Conservation (phyloP, 2,797 vertebrate species). For the Siniperca scherzeri region DNA sequence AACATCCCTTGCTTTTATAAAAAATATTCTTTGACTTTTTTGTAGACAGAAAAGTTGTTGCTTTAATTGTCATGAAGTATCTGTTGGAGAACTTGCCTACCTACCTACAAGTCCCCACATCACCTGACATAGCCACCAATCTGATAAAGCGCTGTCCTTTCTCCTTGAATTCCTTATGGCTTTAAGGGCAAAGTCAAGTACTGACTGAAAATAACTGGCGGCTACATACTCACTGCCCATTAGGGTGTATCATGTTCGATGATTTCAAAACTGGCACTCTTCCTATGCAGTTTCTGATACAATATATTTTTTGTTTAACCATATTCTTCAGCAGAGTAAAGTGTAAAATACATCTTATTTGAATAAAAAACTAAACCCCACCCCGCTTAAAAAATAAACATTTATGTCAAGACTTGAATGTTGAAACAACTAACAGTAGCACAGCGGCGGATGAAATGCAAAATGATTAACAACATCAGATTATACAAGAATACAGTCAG, state of each 20-base stretch:
- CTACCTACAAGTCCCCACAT: slow-evolving; percentile 16
- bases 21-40: slow-evolving; percentile 29
- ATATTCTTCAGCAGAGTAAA: slow-evolving; percentile 39
- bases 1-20: slow-evolving; percentile 26
- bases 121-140: slow-evolving; percentile 23
- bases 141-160: slow-evolving; percentile 47
- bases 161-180: slow-evolving; percentile 64
- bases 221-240: slow-evolving; percentile 71
- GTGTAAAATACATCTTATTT: slow-evolving; percentile 62
- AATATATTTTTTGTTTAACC: slow-evolving; percentile 39
- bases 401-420: slow-evolving; percentile 80
- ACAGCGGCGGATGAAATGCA: slow-evolving; percentile 76
- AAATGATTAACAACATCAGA: slow-evolving; percentile 76
- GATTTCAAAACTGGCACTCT: slow-evolving; percentile 29
- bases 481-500: slow-evolving; percentile 76
- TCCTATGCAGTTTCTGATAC: slow-evolving; percentile 32
- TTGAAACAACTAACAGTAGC: slow-evolving; percentile 77
- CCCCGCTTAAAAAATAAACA: slow-evolving; percentile 76
- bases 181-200: slow-evolving; percentile 66
- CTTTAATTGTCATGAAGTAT: slow-evolving; percentile 26
- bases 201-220: slow-evolving; percentile 56
- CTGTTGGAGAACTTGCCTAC: slow-evolving; percentile 10
- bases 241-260: slow-evolving; percentile 25
- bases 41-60: slow-evolving; percentile 18
- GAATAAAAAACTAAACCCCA: slow-evolving; percentile 61